Evolutionary conservation across 1,140 invertebrate genomes (phyloP), one percentile per base, ranked within the genome.

Genomic region (Drosophila pallidifrons): DNA sequence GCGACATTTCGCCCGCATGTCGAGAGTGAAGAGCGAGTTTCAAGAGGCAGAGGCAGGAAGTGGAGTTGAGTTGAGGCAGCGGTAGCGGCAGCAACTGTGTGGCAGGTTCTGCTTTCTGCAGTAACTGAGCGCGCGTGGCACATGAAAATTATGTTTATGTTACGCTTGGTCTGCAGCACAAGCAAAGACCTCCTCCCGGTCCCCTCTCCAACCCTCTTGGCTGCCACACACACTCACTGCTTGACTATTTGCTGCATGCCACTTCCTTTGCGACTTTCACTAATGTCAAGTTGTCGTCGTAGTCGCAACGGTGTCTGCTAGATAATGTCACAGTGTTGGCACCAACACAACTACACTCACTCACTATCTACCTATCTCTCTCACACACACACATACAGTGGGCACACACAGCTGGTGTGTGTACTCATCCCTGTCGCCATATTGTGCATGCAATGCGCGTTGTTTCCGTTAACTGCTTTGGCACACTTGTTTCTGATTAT

Each of bases 401-500:
- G 6, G 8, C 28, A 49, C 55, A 54, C 20, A 13, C 28, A 32
- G 38, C 59, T 57, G 43, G 58, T 13, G 28, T 54, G 65, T 58
- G 77, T 61, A 63, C 81, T 81, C 82, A 75, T 81, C 74, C 78
- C 75, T 67, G 77, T 46, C 67, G 72, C 77, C 80, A 77, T 87
- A 83, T 89, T 89, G 78, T 80, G 85, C 85, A 89, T 89, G 85
- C 85, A 89, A 68, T 85, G 81, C 85, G 81, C 86, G 83, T 88
- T 88, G 81, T 85, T 89, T 89, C 85, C 85, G 85, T 89, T 89
- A 89, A 89, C 85, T 89, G 85, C 86, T 88, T 88, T 89, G 81
- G 81, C 85, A 89, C 85, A 89, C 85, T 89, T 89, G 85, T 89
- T 90, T 89, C 85, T 89, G 85, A 89, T 89, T 89, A 89, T 89